Percentiles rank a stretch among this genome's conserved stretches.
phyloP scores from a whole-genome alignment of 2,888 invertebrate genomes.

The Proisotoma minuta region DNA sequence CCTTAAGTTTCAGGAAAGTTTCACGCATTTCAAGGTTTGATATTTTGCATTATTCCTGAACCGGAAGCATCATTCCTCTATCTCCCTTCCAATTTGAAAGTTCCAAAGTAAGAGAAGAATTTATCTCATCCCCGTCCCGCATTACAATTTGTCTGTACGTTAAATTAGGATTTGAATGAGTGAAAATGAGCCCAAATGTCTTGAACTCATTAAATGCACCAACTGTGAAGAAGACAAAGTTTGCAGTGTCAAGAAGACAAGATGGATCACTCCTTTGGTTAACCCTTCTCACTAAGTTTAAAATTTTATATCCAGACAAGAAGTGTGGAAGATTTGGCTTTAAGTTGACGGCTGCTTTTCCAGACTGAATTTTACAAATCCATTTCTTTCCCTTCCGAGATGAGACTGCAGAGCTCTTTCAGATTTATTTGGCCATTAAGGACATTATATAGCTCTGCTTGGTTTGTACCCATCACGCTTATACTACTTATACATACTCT shows the following conservation, averaged over 20 bases:
- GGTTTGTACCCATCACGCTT: too few relatives aligned
- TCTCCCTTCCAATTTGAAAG: too few relatives aligned
- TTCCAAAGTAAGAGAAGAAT: too few relatives aligned
- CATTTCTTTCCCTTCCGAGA: background rate
- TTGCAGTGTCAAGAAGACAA: background rate
- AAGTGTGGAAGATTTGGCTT: background rate
- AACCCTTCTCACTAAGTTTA: background rate
- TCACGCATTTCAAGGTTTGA: too few relatives aligned
- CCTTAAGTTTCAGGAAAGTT: too few relatives aligned
- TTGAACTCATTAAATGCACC: background rate
- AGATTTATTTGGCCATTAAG: slow-evolving; percentile 4
- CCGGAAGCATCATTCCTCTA: too few relatives aligned
- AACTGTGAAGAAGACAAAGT: background rate
- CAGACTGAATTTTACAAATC: slow-evolving; percentile 2
- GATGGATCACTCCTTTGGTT: background rate
- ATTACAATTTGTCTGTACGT: too few relatives aligned
- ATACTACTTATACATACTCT: too few relatives aligned
- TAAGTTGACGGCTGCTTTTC: too few relatives aligned
- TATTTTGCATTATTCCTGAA: too few relatives aligned
- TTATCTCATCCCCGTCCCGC: too few relatives aligned
- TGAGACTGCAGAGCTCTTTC: background rate
- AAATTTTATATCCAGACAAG: background rate
- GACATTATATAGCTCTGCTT: background rate
- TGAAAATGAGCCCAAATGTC: background rate
- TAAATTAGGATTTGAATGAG: too few relatives aligned